These are phyloP conservation scores for Australoheros facetus DNA, from an alignment of 2,797 vertebrate genomes.

Conservation along the genomic window DNA sequence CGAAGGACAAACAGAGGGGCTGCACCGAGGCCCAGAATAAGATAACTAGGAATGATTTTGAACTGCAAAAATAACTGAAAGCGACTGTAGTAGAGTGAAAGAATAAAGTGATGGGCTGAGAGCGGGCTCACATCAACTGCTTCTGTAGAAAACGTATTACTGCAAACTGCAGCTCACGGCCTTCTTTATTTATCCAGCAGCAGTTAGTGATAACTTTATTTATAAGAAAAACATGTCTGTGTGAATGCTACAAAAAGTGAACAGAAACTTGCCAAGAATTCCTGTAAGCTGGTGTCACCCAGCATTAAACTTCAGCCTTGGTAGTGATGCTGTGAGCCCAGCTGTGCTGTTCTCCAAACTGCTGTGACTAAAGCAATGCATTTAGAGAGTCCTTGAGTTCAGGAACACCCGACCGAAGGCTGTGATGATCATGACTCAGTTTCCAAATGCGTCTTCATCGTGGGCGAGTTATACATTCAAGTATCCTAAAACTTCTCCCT, in stretches of 20 bases:
- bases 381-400: conserved; percentile 1
- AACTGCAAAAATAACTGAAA: background rate
- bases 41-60: background rate
- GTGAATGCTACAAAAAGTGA: no score
- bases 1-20: no score
- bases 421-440: conserved; percentile 18
- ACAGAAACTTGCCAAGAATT: no score
- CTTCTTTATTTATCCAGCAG: no score
- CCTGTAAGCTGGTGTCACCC: background rate
- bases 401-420: conserved; percentile 6
- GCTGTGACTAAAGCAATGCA: background rate
- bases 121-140: no score
- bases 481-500: background rate
- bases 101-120: no score
- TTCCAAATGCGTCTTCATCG: background rate
- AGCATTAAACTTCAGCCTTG: background rate
- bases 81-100: background rate
- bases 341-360: background rate
- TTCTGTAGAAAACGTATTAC: accelerated
- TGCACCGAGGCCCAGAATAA: no score
- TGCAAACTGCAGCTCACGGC: background rate
- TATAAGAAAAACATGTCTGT: background rate
- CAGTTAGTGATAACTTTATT: background rate
- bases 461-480: conserved; percentile 7
- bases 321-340: background rate